These are phyloP conservation scores for Brachionus angularis DNA, from an alignment of 1,140 invertebrate species.

Conservation along the genomic window DNA sequence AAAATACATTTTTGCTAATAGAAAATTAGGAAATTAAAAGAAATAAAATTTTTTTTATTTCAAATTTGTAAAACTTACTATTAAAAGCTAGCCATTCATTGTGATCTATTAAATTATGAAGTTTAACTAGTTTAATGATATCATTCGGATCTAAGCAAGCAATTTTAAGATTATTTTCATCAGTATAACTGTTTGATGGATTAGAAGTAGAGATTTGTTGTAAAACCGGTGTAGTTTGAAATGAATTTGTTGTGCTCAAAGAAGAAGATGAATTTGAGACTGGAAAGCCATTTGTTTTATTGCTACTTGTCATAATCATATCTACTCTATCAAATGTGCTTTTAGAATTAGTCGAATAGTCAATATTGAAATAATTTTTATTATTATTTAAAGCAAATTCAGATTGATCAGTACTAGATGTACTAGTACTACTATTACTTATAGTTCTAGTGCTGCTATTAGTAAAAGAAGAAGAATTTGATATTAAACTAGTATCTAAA, in stretches of 20 bases:
- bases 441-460: slow-evolving; percentile 20
- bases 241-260: too few species aligned
- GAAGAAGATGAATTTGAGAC: too few species aligned
- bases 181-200: slow-evolving; percentile 15
- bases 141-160: slow-evolving; percentile 58
- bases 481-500: slow-evolving; percentile 1
- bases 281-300: too few species aligned
- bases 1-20: slow-evolving; percentile 87
- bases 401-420: too few species aligned
- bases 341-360: too few species aligned
- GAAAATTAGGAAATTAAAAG: slow-evolving; percentile 51
- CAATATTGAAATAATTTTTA: too few species aligned
- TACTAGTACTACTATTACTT: slow-evolving; percentile 27
- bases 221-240: too few species aligned
- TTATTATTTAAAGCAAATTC: too few species aligned
- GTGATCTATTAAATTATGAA: slow-evolving; percentile 86
- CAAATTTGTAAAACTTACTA: slow-evolving; percentile 66
- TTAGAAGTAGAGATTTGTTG: too few species aligned
- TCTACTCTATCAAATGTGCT: too few species aligned
- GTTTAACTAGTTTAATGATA: slow-evolving; percentile 81
- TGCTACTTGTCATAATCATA: too few species aligned
- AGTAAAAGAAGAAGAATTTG: slow-evolving; percentile 3
- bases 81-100: slow-evolving; percentile 98
- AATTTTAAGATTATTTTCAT: slow-evolving; percentile 37
- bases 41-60: not conserved